phyloP scores from a whole-genome alignment of 2,113 vertebrate genomes.

The Phyllopteryx taeniolatus region DNA sequence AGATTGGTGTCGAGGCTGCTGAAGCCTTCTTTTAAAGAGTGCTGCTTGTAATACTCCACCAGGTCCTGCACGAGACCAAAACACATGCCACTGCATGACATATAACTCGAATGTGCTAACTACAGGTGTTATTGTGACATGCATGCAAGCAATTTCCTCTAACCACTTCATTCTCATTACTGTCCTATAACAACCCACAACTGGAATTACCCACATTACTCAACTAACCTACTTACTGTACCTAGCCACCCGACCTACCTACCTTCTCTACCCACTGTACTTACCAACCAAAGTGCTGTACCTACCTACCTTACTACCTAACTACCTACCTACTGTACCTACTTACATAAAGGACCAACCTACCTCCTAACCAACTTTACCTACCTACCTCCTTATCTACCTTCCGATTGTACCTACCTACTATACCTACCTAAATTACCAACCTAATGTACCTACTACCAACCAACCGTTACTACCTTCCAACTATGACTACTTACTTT shows the following conservation, averaged over 20 bases:
- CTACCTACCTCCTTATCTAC: no score
- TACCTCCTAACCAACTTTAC: no score
- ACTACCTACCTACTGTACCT: not conserved
- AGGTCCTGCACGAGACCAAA: slow-evolving; percentile 77
- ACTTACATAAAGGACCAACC: no score
- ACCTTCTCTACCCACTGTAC: not conserved
- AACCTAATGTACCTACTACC: no score
- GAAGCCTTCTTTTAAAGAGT: slow-evolving; percentile 94
- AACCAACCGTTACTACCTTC: no score
- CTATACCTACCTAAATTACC: no score
- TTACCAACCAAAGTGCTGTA: no score
- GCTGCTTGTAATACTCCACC: slow-evolving; percentile 87
- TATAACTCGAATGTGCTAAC: not conserved
- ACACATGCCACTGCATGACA: not conserved
- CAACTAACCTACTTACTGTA: not conserved
- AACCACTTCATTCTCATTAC: not conserved
- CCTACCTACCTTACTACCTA: no score
- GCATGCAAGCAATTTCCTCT: not conserved
- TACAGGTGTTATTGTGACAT: not conserved
- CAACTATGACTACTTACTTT: no score
- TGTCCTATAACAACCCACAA: not conserved
- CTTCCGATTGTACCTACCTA: no score
- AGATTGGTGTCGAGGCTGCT: slow-evolving; percentile 90
- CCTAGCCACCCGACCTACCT: not conserved
- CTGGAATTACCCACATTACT: not conserved